Conservation (phyloP, 2,797 vertebrate genomes). For the Phylloscopus collybita region DNA sequence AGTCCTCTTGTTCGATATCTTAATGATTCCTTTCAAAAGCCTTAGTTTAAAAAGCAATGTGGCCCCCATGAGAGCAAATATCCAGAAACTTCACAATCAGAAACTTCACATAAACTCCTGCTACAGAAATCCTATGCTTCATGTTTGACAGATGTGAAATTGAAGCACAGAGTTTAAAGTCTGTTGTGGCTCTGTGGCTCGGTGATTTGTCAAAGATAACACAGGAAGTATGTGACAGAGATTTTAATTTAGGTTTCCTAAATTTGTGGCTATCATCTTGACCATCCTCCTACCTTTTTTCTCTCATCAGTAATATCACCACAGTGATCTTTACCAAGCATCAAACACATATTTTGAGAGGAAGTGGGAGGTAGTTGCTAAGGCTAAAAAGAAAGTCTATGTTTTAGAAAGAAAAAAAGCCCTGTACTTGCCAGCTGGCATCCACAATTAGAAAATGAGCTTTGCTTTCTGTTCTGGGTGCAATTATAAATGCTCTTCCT, state of each 20-base stretch:
- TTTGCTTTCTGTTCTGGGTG: neutral
- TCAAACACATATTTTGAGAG: neutral
- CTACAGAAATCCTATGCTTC: neutral
- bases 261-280: neutral
- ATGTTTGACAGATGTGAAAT: neutral
- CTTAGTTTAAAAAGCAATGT: neutral
- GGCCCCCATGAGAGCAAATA: neutral
- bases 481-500: neutral
- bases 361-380: slow-evolving; percentile 11
- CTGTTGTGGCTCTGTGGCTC: neutral
- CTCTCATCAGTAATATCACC: neutral
- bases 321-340: neutral
- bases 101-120: neutral
- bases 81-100: neutral
- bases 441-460: neutral
- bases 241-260: neutral
- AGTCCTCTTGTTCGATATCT: neutral
- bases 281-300: neutral
- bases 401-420: slow-evolving; percentile 7
- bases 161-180: neutral
- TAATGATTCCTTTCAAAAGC: neutral
- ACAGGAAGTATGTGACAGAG: neutral
- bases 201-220: neutral
- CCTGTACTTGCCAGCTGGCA: neutral
- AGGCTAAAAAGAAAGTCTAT: neutral